Percentiles rank a stretch among this genome's conserved stretches.
Conservation (phyloP, 2,888 invertebrate species). For the Eupeodes luniger region DNA sequence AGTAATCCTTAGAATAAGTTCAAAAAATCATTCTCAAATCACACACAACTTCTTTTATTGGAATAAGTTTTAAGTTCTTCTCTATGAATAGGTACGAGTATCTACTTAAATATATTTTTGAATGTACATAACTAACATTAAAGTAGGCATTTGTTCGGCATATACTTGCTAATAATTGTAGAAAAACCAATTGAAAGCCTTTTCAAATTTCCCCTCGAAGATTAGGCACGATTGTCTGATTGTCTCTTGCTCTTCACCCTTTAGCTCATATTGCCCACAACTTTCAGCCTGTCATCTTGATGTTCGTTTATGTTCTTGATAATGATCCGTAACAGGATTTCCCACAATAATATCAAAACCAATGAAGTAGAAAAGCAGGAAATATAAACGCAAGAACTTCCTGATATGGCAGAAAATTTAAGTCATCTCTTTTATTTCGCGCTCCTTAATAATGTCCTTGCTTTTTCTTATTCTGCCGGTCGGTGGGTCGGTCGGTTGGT, state of each 20-base stretch:
- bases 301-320: conserved; percentile 58
- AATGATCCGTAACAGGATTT: conserved; percentile 68
- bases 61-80: no score
- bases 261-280: not conserved
- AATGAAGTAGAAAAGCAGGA: conserved; percentile 71
- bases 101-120: no score
- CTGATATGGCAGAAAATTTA: conserved; percentile 67
- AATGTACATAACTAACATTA: no score
- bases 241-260: not conserved
- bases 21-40: no score
- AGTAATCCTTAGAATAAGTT: no score
- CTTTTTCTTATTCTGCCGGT: no score
- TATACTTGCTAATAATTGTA: not conserved
- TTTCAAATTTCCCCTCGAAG: not conserved
- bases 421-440: conserved; percentile 49
- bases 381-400: conserved; percentile 70
- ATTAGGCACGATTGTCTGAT: conserved; percentile 28
- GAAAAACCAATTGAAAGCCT: not conserved
- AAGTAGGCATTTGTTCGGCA: no score
- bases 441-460: conserved; percentile 16
- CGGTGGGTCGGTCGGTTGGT: not conserved
- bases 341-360: conserved; percentile 67
- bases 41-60: no score
- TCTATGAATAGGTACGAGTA: no score
- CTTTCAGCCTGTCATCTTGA: conserved; percentile 15